These are phyloP conservation scores for Pterocles burchelli DNA, from an alignment of 2,113 vertebrate species.

Conservation along the genomic window DNA sequence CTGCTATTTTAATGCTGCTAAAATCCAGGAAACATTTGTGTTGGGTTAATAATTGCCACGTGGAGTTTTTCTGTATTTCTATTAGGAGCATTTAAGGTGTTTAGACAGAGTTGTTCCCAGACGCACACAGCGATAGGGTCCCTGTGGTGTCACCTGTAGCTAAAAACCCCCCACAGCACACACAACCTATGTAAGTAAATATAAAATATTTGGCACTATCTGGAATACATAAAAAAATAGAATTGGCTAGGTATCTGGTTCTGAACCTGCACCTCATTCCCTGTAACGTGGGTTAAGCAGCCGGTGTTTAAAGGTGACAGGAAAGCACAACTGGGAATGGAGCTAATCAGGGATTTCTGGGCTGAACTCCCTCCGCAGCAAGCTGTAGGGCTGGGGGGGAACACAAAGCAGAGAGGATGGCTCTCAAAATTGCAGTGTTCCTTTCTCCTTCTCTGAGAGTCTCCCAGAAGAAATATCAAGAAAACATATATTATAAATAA, in stretches of 20 bases:
- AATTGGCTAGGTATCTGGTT: not conserved
- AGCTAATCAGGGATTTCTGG: not conserved
- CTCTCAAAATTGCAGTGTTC: not conserved
- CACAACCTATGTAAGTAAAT: not conserved
- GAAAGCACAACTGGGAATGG: not conserved
- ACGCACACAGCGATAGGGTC: not conserved
- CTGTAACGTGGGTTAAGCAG: not conserved
- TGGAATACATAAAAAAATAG: not conserved
- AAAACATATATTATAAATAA: accelerated
- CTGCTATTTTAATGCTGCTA: not conserved
- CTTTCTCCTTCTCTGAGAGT: not conserved
- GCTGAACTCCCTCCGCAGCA: not conserved
- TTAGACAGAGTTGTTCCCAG: constrained; percentile 22
- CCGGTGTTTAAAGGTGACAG: not conserved
- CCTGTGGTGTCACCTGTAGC: not conserved
- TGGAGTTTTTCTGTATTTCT: not conserved
- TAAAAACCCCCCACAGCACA: not conserved
- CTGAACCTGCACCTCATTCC: not conserved
- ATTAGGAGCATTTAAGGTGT: constrained; percentile 11
- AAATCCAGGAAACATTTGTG: not conserved
- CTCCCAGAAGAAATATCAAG: not conserved
- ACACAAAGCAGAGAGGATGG: not conserved
- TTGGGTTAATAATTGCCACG: not conserved
- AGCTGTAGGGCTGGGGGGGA: not conserved
- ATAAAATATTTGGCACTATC: not conserved